Percentiles rank a stretch among this genome's conserved stretches.
Evolutionary conservation across 2,113 vertebrate species (phyloP).

Genomic region (human (Homo sapiens)): DNA sequence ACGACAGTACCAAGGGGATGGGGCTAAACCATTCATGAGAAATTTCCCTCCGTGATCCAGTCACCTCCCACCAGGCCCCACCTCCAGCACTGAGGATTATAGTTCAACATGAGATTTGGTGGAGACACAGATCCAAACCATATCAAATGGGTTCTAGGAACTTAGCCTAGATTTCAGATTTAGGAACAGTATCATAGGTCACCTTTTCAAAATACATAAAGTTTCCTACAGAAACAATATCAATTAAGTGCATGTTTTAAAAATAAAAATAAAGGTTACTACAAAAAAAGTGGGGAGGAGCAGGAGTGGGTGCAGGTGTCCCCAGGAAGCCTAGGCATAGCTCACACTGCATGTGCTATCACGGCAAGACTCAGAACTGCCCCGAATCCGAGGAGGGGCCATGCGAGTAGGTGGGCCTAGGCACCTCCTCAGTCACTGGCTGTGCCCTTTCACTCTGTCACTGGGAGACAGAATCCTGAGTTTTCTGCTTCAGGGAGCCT

Average conservation of each 20-base stretch:
- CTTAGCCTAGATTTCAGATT: not conserved
- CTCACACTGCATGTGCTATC: fast-evolving
- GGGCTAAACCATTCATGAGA: too few relatives aligned
- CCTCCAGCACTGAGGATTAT: too few relatives aligned
- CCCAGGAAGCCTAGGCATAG: not conserved
- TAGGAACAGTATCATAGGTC: not conserved
- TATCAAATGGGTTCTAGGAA: not conserved
- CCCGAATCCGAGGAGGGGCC: not conserved
- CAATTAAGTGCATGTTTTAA: not conserved
- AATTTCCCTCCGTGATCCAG: too few relatives aligned
- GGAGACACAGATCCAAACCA: too few relatives aligned
- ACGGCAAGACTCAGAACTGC: fast-evolving
- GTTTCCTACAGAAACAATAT: not conserved
- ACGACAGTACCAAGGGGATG: too few relatives aligned
- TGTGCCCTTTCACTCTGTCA: not conserved
- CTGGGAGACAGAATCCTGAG: not conserved
- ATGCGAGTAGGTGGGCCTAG: not conserved
- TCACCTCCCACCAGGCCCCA: too few relatives aligned
- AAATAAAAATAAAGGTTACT: not conserved
- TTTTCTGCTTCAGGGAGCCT: not conserved
- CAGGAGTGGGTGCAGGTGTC: fast-evolving
- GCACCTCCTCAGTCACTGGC: not conserved
- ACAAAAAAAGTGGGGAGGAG: not conserved
- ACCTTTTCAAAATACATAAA: not conserved
- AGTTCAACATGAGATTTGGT: too few relatives aligned